Conservation (phyloP, 2,797 vertebrate genomes). For the Myotis findleyi region DNA sequence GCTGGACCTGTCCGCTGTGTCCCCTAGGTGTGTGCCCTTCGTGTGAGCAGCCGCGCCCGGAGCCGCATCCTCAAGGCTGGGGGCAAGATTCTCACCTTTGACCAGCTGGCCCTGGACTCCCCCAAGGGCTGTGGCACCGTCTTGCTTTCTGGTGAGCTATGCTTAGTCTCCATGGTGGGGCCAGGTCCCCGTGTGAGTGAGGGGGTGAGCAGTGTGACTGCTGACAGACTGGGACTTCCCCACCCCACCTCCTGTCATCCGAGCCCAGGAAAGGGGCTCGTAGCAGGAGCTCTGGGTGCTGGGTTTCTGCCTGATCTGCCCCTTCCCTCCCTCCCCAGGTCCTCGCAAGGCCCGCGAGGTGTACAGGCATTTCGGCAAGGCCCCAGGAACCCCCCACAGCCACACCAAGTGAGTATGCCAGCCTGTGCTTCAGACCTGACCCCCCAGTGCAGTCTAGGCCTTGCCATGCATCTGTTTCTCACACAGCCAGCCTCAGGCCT, state of each 20-base stretch:
- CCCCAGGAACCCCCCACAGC: conserved; percentile 95
- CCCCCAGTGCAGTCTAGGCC: not conserved
- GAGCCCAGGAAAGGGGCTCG: not conserved
- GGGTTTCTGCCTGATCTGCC: not conserved
- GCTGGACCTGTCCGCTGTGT: accelerated
- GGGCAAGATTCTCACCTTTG: conserved; percentile 95
- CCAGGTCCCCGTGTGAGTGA: accelerated
- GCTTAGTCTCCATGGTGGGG: not conserved
- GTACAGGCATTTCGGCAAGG: conserved; percentile 96
- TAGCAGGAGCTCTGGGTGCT: not conserved
- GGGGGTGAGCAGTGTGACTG: not conserved
- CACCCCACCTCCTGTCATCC: not conserved
- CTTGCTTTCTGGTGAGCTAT: conserved; percentile 92
- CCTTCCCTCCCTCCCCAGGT: conserved; percentile 81
- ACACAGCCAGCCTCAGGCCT: not conserved
- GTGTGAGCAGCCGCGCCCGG: conserved; percentile 91
- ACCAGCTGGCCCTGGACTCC: conserved; percentile 94
- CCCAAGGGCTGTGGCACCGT: conserved; percentile 95
- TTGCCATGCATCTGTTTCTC: not conserved
- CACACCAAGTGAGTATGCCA: conserved; percentile 92
- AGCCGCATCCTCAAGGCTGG: conserved; percentile 93
- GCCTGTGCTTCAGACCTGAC: no score
- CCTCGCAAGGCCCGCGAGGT: conserved; percentile 96
- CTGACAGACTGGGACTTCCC: not conserved
- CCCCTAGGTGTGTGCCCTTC: conserved; percentile 92